Base-by-base conservation (phyloP, 1,140 invertebrate genomes). In the Cepaea nemoralis region DNA sequence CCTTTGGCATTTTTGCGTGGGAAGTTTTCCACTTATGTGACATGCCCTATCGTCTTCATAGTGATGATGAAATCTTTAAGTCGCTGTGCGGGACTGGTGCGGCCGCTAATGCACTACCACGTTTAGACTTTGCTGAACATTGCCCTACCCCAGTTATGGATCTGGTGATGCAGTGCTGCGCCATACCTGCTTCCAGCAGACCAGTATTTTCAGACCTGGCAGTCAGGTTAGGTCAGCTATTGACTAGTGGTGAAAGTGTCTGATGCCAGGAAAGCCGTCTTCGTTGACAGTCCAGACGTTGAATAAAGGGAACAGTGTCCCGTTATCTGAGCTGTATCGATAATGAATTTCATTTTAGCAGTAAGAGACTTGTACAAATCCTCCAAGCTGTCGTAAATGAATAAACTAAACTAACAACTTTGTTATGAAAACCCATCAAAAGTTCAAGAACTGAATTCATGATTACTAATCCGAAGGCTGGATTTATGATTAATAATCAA, bases 41-140 rank as follows among this genome's bases (percentile, higher is more conserved):
- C 33, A 50, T 91, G 63, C 91, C 91, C 0, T 88, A 90, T 78
- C 82, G 86, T 39, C 83, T 86, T 37, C 83, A 84, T 50, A 86
- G 85, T 39, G 87, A 91, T 77, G 90, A 91, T 35, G 90, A 94
- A 75, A 93, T 94, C 48, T 91, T 97, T 10, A 95, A 96, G 88
- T 90, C 84, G 27, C 81, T 89, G 40, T 73, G 78, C 42, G 78
- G 67, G 1, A 45, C 55, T 14, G 39, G 39, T 12, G 31, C 39
- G 5, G 24, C 70, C 27, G 45, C 42, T 27, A 59, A 16, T 35
- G 24, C 48, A 6, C 0, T 73, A 59, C 77, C 77, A 19, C 73
- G 70, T 19, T 69, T 75, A 55, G 70, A 81, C 73, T 75, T 81
- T 80, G 78, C 67, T 0, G 78, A 80, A 40, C 78, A 80, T 0